Evolutionary conservation across 30 jellyfish, hydroid and myxozoan genomes (phyloP).

Genomic region (Pelagia noctiluca): DNA sequence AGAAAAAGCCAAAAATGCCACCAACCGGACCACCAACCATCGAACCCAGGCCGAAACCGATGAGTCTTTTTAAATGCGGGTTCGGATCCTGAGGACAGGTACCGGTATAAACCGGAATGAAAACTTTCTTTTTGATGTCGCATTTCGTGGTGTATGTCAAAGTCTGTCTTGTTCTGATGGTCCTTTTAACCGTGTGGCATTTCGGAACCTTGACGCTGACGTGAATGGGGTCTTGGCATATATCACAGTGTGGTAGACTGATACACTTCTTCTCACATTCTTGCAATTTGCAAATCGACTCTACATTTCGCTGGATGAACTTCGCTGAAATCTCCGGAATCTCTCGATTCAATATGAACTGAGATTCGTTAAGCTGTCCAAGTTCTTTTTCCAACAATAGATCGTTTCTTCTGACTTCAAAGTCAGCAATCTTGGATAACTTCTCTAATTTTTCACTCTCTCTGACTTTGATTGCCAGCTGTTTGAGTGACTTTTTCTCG

Average conservation of each 20-base stretch:
- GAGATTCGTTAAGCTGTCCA: conserved; percentile 2
- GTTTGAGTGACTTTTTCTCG: not conserved
- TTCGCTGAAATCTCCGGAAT: not conserved
- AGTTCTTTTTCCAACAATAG: not conserved
- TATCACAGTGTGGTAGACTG: conserved; percentile 17
- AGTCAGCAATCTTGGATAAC: conserved; percentile 1
- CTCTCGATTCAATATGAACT: conserved; percentile 13
- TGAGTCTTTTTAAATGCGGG: conserved; percentile 15
- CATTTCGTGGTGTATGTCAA: conserved; percentile 11
- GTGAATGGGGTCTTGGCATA: conserved; percentile 35
- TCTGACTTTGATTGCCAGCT: not conserved
- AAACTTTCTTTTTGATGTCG: conserved; percentile 15
- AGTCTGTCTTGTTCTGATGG: not conserved
- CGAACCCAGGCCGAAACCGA: conserved; percentile 22
- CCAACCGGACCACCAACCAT: conserved; percentile 12
- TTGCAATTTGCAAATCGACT: conserved; percentile 6
- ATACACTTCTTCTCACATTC: conserved; percentile 19
- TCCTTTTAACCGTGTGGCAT: conserved; percentile 6
- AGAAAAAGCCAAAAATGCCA: not conserved
- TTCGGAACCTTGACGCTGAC: conserved; percentile 23
- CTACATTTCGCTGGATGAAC: conserved; percentile 7
- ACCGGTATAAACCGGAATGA: conserved; percentile 53
- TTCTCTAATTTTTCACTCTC: not conserved
- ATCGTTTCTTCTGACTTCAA: not conserved
- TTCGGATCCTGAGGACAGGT: conserved; percentile 37